phyloP scores from a whole-genome alignment of 2,797 vertebrate genomes.

The Enteromius paludinosus region DNA sequence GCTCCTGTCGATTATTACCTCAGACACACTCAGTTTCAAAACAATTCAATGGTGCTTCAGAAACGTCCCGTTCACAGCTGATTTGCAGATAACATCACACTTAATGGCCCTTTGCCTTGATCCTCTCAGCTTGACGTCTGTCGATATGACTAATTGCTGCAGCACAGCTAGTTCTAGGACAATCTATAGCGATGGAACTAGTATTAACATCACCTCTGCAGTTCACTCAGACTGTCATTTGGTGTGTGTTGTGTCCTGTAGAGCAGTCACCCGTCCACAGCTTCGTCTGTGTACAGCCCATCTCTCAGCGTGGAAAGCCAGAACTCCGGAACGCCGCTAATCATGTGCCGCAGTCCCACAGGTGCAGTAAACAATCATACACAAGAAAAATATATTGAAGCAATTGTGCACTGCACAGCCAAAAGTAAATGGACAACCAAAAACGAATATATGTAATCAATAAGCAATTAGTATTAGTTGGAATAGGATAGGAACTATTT shows the following conservation, averaged over 20 bases:
- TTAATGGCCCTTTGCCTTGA: neutral
- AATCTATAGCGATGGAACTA: neutral
- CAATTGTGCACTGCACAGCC: neutral
- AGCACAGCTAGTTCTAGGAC: neutral
- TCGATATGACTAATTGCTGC: slow-evolving; percentile 15
- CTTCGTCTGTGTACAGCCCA: slow-evolving; percentile 84
- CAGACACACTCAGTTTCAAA: neutral
- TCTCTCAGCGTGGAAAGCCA: slow-evolving; percentile 84
- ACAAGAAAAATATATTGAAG: neutral
- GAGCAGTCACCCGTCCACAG: slow-evolving; percentile 83
- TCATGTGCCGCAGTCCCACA: slow-evolving; percentile 94
- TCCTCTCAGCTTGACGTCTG: slow-evolving; percentile 1
- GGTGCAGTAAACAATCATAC: slow-evolving; percentile 70
- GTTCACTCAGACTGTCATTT: slow-evolving; percentile 27
- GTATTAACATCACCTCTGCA: neutral
- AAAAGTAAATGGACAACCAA: neutral
- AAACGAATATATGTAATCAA: neutral
- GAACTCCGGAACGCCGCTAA: slow-evolving; percentile 83
- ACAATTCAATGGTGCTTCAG: neutral
- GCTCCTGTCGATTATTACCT: neutral
- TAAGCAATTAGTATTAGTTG: neutral
- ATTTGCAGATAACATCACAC: neutral
- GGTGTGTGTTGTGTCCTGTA: slow-evolving; percentile 64
- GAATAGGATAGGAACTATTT: neutral
- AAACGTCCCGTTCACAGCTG: neutral